Percentiles rank a stretch among this genome's conserved stretches.
Evolutionary conservation across 2,888 invertebrate species (phyloP).

Genomic region (Slavum lentiscoides): DNA sequence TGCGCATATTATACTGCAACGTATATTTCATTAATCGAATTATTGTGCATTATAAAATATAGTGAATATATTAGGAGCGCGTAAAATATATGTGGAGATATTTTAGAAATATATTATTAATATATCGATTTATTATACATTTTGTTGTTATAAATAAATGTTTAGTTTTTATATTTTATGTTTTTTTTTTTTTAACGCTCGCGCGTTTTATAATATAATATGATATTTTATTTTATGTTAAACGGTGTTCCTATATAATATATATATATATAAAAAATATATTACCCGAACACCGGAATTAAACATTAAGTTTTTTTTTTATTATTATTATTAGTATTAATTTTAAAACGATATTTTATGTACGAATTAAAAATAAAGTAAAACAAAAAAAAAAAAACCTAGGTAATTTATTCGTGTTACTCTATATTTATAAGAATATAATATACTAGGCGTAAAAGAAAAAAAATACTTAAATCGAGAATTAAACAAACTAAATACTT

Average conservation of each 20-base stretch:
- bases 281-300: conserved; percentile 24
- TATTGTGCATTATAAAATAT: too few species aligned
- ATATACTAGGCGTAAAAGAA: not conserved
- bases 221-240: not conserved
- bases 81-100: too few species aligned
- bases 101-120: too few species aligned
- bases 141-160: not conserved
- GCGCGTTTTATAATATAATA: not conserved
- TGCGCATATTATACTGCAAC: not conserved
- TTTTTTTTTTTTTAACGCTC: too few species aligned
- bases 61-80: too few species aligned
- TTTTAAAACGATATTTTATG: not conserved
- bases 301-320: conserved; percentile 17
- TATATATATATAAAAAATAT: too few species aligned
- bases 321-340: not conserved
- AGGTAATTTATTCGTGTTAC: conserved; percentile 40
- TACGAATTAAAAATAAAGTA: not conserved
- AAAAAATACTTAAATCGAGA: conserved; percentile 27
- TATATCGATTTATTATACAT: not conserved
- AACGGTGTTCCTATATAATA: conserved; percentile 36
- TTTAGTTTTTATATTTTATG: conserved; percentile 6
- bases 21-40: too few species aligned
- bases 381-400: conserved; percentile 13
- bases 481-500: conserved; percentile 30
- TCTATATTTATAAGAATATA: conserved; percentile 18